phyloP scores from a whole-genome alignment of 2,113 vertebrate species.

The Apaloderma vittatum region DNA sequence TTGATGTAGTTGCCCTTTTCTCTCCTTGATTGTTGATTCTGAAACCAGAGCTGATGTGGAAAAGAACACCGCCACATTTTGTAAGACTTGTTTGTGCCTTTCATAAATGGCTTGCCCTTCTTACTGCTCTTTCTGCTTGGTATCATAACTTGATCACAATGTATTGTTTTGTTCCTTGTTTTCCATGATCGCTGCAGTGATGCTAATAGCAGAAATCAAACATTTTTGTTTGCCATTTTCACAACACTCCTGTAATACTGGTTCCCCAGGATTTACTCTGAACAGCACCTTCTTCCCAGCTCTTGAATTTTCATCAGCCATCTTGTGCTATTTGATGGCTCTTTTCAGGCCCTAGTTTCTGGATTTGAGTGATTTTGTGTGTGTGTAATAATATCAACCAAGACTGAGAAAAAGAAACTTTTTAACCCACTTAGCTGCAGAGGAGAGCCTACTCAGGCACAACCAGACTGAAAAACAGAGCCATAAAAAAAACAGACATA shows the following conservation, averaged over 20 bases:
- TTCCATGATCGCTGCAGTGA: background rate
- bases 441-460: background rate
- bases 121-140: background rate
- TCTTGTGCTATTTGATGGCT: background rate
- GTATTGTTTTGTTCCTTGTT: background rate
- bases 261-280: background rate
- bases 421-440: background rate
- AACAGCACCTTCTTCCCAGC: background rate
- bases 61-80: accelerated
- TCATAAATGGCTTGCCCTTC: background rate
- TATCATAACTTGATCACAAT: background rate
- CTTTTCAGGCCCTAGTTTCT: background rate
- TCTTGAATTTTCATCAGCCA: background rate
- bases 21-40: background rate
- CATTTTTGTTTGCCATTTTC: background rate
- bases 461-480: background rate
- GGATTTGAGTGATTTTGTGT: background rate
- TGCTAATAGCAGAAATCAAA: background rate
- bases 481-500: background rate
- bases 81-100: background rate
- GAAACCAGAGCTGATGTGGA: background rate
- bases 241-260: background rate
- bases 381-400: background rate
- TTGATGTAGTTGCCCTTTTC: background rate
- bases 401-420: background rate